Conservation (phyloP, 2,113 vertebrate species). For the Labeo rohita region DNA sequence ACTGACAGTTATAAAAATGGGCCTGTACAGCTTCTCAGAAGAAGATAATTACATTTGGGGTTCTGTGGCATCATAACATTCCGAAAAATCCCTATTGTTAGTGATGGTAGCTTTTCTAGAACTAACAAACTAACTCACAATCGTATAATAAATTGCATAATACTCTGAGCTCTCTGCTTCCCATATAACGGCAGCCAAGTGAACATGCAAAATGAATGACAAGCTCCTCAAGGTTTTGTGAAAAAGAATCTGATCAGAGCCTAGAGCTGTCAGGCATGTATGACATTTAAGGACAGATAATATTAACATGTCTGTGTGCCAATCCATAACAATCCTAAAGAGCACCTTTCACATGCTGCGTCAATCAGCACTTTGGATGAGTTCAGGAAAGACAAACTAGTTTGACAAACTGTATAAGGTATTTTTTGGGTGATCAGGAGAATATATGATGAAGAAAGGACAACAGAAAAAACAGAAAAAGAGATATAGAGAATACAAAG, state of each 20-base stretch:
- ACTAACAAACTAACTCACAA: neutral
- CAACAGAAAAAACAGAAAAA: constrained; percentile 14
- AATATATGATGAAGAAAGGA: constrained; percentile 6
- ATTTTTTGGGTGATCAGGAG: too few species aligned
- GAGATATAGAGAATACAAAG: neutral
- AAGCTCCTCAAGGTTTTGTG: too few species aligned
- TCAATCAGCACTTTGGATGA: neutral
- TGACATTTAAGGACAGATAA: neutral
- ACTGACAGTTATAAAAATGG: neutral
- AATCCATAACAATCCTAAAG: neutral
- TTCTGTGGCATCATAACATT: neutral
- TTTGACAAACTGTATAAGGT: too few species aligned
- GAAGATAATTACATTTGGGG: neutral
- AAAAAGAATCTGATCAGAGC: neutral
- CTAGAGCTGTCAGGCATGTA: neutral
- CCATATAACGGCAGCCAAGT: neutral
- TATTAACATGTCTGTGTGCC: neutral
- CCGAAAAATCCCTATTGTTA: neutral
- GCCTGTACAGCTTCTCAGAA: neutral
- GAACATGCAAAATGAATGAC: neutral
- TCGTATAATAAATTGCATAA: neutral
- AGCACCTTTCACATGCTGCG: neutral
- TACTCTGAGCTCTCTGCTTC: neutral
- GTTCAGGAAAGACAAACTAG: neutral
- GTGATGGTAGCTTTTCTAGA: neutral